Evolutionary conservation across 37 sponge, comb jelly and placozoan species (phyloP).

Genomic region (Mnemiopsis leidyi): DNA sequence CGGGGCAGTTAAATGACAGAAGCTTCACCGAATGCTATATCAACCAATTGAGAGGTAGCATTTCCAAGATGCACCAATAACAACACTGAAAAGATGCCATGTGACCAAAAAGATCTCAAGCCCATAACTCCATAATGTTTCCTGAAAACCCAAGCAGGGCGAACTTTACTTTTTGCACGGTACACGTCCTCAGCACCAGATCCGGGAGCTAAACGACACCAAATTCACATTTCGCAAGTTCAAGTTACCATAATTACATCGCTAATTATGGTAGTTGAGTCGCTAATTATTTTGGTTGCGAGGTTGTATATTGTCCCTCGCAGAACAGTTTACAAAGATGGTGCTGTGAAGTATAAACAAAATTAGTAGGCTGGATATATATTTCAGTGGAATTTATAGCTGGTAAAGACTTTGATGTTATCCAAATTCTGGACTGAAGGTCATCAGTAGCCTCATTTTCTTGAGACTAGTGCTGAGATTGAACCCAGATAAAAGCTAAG

Average conservation of each 20-base stretch:
- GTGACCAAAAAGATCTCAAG: no score
- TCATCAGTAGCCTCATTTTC: no score
- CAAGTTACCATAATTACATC: neutral
- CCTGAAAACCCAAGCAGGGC: neutral
- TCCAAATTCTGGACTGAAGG: no score
- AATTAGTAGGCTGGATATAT: no score
- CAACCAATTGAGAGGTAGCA: neutral
- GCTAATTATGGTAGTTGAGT: neutral
- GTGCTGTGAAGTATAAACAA: no score
- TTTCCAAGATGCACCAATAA: neutral
- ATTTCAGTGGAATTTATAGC: no score
- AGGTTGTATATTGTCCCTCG: no score
- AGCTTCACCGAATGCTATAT: neutral
- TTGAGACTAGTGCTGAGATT: no score
- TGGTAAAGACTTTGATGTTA: no score
- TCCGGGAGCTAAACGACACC: neutral
- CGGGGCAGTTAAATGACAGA: neutral
- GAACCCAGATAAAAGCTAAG: no score
- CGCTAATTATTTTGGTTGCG: no score
- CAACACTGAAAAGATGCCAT: neutral
- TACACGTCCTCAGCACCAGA: neutral
- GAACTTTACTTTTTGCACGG: neutral
- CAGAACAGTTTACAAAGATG: no score
- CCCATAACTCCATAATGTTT: neutral
- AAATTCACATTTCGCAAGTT: neutral